These are phyloP conservation scores for Campaea margaritaria DNA, from an alignment of 2,888 invertebrate genomes.

Conservation along the genomic window DNA sequence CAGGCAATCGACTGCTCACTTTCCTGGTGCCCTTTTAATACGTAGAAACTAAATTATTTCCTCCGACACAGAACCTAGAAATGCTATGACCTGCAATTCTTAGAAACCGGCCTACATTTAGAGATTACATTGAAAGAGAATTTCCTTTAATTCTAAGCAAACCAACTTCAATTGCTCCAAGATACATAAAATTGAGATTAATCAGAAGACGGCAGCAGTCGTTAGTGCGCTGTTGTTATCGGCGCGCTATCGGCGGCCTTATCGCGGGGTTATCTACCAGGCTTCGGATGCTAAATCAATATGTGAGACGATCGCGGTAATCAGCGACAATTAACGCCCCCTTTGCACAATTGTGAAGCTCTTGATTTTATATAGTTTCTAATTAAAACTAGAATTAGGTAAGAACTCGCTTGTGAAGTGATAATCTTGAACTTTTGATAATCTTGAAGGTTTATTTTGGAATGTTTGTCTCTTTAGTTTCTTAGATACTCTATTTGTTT, in stretches of 20 bases:
- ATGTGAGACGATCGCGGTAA: constrained; percentile 35
- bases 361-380: constrained; percentile 1
- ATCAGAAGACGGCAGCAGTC: constrained; percentile 11
- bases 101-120: not conserved
- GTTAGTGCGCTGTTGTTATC: constrained; percentile 15
- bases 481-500: too few relatives aligned
- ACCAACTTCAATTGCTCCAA: constrained; percentile 1
- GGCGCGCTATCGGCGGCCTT: constrained; percentile 32
- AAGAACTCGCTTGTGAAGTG: too few relatives aligned
- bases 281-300: constrained; percentile 44
- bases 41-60: too few relatives aligned
- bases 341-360: constrained; percentile 18
- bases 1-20: too few relatives aligned
- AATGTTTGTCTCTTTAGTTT: too few relatives aligned
- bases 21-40: too few relatives aligned
- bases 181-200: constrained; percentile 12
- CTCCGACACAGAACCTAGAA: too few relatives aligned
- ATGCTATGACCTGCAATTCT: not conserved
- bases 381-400: too few relatives aligned
- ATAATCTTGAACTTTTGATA: too few relatives aligned
- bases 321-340: constrained; percentile 34
- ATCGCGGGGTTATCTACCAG: constrained; percentile 42
- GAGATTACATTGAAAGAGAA: not conserved
- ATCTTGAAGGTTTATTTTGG: too few relatives aligned
- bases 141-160: not conserved